phyloP scores from a whole-genome alignment of 2,888 invertebrate genomes.

The Eudemis profundana region DNA sequence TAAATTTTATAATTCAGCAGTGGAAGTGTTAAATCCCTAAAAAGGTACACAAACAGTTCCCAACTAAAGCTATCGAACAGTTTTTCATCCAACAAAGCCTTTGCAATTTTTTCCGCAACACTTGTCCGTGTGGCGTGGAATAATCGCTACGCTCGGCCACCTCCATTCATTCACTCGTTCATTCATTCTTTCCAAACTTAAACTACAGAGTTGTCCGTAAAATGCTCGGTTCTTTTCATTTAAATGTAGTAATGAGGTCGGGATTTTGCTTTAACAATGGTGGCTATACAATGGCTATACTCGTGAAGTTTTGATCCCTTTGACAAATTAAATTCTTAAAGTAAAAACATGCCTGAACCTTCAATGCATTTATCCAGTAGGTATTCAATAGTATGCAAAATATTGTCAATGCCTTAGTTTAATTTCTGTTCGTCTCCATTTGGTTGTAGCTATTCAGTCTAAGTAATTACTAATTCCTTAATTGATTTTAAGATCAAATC shows the following conservation, averaged over 20 bases:
- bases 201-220: slow-evolving; percentile 44
- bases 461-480: no score
- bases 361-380: background rate
- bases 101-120: slow-evolving; percentile 35
- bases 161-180: slow-evolving; percentile 45
- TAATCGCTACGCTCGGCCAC: slow-evolving; percentile 44
- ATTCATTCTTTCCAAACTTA: slow-evolving; percentile 44
- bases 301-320: slow-evolving; percentile 21
- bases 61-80: background rate
- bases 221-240: slow-evolving; percentile 47
- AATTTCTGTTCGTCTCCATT: no score
- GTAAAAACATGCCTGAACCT: slow-evolving; percentile 14
- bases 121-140: slow-evolving; percentile 23
- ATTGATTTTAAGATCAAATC: no score
- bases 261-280: slow-evolving; percentile 41
- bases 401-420: no score
- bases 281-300: background rate
- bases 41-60: background rate
- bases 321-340: slow-evolving; percentile 14
- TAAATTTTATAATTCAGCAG: background rate
- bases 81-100: slow-evolving; percentile 48
- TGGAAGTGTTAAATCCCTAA: background rate
- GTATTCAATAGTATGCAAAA: no score
- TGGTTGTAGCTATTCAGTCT: no score
- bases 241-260: slow-evolving; percentile 50